A percentile compares a stretch with the other conserved stretches of the same genome.
These are phyloP conservation scores for Erythrocercus mccallii DNA, from an alignment of 2,113 vertebrate genomes.

Conservation along the genomic window DNA sequence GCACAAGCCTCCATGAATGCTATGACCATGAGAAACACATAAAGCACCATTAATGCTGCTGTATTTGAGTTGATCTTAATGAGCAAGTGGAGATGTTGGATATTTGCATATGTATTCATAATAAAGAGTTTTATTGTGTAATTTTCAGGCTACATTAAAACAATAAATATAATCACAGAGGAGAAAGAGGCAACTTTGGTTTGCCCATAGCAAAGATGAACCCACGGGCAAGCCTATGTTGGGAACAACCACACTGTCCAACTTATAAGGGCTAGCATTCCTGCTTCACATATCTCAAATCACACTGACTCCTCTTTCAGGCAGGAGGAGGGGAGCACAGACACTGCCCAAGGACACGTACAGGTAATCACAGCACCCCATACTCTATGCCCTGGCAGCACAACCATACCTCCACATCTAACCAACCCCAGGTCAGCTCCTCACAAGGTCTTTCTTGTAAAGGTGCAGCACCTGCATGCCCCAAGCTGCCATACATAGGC, in stretches of 20 bases:
- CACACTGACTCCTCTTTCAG: background rate
- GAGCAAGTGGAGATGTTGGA: fast-evolving
- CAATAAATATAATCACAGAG: background rate
- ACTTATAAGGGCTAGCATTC: background rate
- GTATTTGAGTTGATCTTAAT: background rate
- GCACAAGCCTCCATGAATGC: background rate
- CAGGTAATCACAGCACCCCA: background rate
- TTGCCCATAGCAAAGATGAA: background rate
- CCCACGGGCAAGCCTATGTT: fast-evolving
- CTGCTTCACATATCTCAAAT: background rate
- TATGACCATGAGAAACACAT: background rate
- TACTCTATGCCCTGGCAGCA: background rate
- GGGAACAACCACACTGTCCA: background rate
- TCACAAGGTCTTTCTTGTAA: background rate
- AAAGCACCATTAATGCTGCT: background rate
- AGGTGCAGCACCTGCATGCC: fast-evolving
- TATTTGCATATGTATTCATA: background rate
- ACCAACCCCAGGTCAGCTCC: background rate
- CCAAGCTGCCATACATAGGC: fast-evolving
- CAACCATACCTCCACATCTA: fast-evolving
- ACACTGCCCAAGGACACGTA: fast-evolving
- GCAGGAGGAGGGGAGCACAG: fast-evolving
- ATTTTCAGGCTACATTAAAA: background rate
- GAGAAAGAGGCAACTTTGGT: background rate
- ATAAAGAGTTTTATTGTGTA: background rate